Conservation (phyloP, 2,888 invertebrate species). For the Cephus nigrinus region DNA sequence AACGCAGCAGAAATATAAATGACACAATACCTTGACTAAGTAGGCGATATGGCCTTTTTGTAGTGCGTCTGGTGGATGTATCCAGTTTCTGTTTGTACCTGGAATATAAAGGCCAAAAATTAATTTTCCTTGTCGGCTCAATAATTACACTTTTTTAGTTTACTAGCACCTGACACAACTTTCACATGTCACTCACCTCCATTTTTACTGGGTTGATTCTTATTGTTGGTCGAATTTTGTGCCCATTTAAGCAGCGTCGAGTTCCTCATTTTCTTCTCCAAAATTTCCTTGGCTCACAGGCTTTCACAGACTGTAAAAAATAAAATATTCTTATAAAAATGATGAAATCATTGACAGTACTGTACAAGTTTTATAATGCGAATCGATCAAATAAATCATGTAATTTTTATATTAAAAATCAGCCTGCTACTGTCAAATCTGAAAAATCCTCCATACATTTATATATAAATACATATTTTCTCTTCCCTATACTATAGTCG, state of each 20-base stretch:
- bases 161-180: neutral
- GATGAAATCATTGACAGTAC: neutral
- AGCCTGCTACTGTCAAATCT: neutral
- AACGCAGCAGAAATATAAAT: conserved; percentile 28
- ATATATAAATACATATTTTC: neutral
- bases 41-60: conserved; percentile 96
- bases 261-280: conserved; percentile 67
- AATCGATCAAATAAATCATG: neutral
- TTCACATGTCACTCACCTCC: conserved; percentile 44
- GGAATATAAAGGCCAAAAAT: conserved; percentile 35
- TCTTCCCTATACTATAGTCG: neutral
- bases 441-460: neutral
- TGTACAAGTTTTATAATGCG: neutral
- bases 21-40: conserved; percentile 85
- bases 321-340: neutral
- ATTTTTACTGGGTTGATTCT: conserved; percentile 63
- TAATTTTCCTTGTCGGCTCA: neutral
- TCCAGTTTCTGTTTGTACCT: conserved; percentile 80
- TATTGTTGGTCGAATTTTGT: conserved; percentile 69
- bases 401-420: neutral
- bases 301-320: conserved; percentile 12
- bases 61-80: conserved; percentile 93
- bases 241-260: conserved; percentile 71
- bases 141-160: neutral
- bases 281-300: neutral